A percentile compares a stretch with the other conserved stretches of the same genome.
Conservation (phyloP, 2,797 vertebrate genomes). For the Columba guinea region DNA sequence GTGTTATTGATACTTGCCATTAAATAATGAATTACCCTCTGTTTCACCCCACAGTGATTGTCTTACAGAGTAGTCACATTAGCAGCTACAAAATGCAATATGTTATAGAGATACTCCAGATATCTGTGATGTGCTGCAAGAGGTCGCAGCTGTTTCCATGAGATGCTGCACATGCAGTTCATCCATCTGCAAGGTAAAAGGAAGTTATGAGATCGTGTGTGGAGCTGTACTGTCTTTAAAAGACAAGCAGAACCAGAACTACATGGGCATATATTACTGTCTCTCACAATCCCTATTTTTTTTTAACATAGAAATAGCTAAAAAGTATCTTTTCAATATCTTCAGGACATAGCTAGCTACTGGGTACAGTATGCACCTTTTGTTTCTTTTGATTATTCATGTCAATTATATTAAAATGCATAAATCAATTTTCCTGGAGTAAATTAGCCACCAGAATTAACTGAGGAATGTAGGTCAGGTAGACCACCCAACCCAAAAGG, state of each 20-base stretch:
- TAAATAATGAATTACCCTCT: not conserved
- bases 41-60: not conserved
- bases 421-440: not conserved
- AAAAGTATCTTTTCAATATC: not conserved
- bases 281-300: not conserved
- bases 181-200: not conserved
- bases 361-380: not conserved
- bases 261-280: not conserved
- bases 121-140: not conserved
- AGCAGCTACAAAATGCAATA: not conserved
- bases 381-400: not conserved
- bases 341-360: not conserved
- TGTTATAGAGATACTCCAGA: not conserved
- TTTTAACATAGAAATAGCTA: not conserved
- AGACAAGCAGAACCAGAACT: not conserved
- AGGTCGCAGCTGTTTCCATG: not conserved
- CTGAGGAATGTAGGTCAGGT: not conserved
- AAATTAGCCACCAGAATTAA: not conserved
- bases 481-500: not conserved
- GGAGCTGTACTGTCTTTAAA: not conserved
- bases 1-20: not conserved
- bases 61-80: not conserved
- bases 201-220: not conserved
- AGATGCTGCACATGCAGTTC: not conserved
- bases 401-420: not conserved